Percentiles rank a stretch among this genome's conserved stretches.
Evolutionary conservation across 2,888 invertebrate genomes (phyloP).

Genomic region (Acrocyrtus sp.): DNA sequence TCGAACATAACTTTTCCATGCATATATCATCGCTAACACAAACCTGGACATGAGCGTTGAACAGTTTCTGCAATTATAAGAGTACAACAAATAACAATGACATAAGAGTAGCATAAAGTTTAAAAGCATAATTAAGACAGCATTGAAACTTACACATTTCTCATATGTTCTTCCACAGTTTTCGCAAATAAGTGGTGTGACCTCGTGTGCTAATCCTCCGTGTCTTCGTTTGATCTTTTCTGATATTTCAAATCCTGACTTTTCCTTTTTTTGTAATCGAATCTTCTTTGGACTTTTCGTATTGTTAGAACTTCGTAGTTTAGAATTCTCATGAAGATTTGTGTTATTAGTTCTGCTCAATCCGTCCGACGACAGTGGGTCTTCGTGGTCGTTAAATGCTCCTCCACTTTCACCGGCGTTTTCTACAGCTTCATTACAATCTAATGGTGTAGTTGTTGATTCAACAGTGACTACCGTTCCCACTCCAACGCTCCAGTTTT

Average conservation of each 20-base stretch:
- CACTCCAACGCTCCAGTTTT: not conserved
- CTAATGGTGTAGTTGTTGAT: too few relatives aligned
- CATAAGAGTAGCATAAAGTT: not conserved
- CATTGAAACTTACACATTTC: constrained; percentile 15
- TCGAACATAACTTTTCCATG: constrained; percentile 17
- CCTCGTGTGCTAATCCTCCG: too few relatives aligned
- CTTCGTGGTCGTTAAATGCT: too few relatives aligned
- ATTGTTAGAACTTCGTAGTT: too few relatives aligned
- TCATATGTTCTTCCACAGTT: constrained; percentile 27
- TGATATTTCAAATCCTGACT: too few relatives aligned
- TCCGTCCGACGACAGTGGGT: too few relatives aligned
- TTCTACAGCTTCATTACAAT: constrained; percentile 6
- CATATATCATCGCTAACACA: constrained; percentile 8
- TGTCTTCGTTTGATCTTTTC: too few relatives aligned
- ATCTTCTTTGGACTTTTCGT: not conserved
- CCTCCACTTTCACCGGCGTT: not conserved
- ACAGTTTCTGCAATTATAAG: not conserved
- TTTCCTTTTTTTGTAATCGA: not conserved
- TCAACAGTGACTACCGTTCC: constrained; percentile 4
- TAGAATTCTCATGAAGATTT: too few relatives aligned
- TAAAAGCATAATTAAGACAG: not conserved
- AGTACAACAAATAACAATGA: too few relatives aligned
- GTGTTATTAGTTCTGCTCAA: too few relatives aligned
- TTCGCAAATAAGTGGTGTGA: constrained; percentile 4
- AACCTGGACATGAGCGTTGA: constrained; percentile 13